Evolutionary conservation across 1,140 invertebrate species (phyloP), one percentile per base, ranked within the genome.

Genomic region (Cotesia glomerata): DNA sequence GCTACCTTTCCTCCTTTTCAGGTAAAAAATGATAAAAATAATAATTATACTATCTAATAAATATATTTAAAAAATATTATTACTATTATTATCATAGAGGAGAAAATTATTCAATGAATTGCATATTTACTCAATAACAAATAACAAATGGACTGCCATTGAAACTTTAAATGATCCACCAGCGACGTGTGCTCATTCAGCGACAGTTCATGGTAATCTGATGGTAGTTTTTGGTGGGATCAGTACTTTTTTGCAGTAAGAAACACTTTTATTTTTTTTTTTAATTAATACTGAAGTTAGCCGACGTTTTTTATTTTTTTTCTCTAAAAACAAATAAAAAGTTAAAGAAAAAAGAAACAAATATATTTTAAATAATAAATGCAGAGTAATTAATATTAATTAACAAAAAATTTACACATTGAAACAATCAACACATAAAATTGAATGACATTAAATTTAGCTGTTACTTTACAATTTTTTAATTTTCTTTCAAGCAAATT

Each of bases 181-280:
- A 52, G 93, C 96, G 1, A 92, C 93, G 82, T 94, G 95, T 56
- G 97, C 96, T 8, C 97, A 99, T 88, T 97, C 96, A n/a, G 96
- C 95, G 9, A 93, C 94, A 51, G 91, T 99, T 71, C 93, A 95
- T 83, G 91, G 90, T 59, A 91, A 97, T 87, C 87, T 90, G 59
- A 97, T 99, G 96, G 90, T 98, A 58, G 91, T 98, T 13, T 98
- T 97, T 90, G 96, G 96, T 59, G 95, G 95, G 34, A 87, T 93
- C 69, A 77, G 76, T 63, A 74, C 77, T 59, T 79, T 80, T 65
- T 80, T 82, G 52, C 82, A 78, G 81, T 84, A 78, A 76, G 26
- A 67, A 67, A 49, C 74, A 65, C 59, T 69, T 45, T 58, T 51
- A 32, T 64, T 0, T 69, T 34, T 39, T 26, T 26, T 26, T 26